Base-by-base conservation (phyloP, 2,113 vertebrate species). In the Garra rufa region DNA sequence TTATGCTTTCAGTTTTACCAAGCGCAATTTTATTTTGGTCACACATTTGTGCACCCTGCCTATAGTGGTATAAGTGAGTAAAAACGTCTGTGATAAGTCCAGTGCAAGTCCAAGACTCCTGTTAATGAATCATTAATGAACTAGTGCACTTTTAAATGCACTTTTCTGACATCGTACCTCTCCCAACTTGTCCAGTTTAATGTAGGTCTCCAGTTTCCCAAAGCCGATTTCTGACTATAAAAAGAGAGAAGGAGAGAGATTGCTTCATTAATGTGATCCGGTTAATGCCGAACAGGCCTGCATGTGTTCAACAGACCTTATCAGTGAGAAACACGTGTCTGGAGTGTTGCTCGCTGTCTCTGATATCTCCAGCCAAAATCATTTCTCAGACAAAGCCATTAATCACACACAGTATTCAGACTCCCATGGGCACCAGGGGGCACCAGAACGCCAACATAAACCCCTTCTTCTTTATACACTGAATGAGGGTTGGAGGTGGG, bases 161-260 rank as follows among this genome's bases (percentile, higher is more conserved):
- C 1, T 24, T 14, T 44, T 73, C n/a, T 73, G 69, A 73, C 69
- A 21, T 21, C 50, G 17, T 57, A 94, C 94, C 93, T 95, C 94
- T 89, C 94, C 94, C 89, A 95, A 88, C 55, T 95, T 95, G 92
- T 95, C 94, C 80, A 95, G 90, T 83, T 95, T 95, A 41, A 95
- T 93, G 88, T 95, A 95, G 3, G 93, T 95, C 90, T 95, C 94
- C 89, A 95, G 86, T 88, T 95, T 95, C 43, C 94, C 94, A 82
- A 95, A 95, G 57, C 94, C 94, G 21, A 95, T 95, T 91, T 95
- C 94, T 6, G 94, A 95, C 94, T 95, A 85, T 34, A 38, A 28
- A 24, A 34, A 77, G 57, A 43, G 28, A 70, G 3, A 11, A 46
- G 21, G n/a, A 67, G 26, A 63, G 63, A 52, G 26, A 83, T 48